Evolutionary conservation across 1,140 invertebrate species (phyloP).

Genomic region (Drosophila lowei): DNA sequence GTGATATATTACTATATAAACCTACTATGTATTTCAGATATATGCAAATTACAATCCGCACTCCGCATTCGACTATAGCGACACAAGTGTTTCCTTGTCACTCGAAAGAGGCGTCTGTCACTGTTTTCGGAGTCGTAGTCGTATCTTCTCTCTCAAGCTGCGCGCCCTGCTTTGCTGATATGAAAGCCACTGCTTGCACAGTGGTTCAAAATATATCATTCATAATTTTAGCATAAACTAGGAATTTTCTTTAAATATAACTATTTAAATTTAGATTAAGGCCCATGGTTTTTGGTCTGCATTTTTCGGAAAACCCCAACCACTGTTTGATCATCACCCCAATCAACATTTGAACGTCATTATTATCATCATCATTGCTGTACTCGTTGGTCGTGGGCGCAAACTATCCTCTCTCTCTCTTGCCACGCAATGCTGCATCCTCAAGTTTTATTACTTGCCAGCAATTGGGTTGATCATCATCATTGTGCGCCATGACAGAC

Average conservation of each 20-base stretch:
- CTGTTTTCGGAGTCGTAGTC: slow-evolving; percentile 20
- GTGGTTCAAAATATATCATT: slow-evolving; percentile 9
- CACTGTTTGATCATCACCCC: slow-evolving; percentile 28
- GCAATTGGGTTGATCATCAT: slow-evolving; percentile 75
- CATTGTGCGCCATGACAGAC: slow-evolving; percentile 55
- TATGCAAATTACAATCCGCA: slow-evolving; percentile 37
- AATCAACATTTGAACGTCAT: slow-evolving; percentile 33
- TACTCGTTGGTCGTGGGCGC: slow-evolving; percentile 59
- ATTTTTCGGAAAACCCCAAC: neutral
- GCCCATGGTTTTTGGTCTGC: no score
- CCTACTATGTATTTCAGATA: slow-evolving; percentile 15
- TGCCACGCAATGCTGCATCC: slow-evolving; percentile 74
- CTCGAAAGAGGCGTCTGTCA: slow-evolving; percentile 57
- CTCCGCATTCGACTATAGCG: slow-evolving; percentile 9
- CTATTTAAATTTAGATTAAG: neutral
- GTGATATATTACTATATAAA: no score
- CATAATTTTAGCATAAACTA: no score
- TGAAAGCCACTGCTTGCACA: slow-evolving; percentile 22
- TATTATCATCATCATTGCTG: slow-evolving; percentile 32
- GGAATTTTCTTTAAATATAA: no score
- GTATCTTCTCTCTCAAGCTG: slow-evolving; percentile 55
- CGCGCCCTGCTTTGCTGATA: slow-evolving; percentile 35
- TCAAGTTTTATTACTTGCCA: slow-evolving; percentile 61
- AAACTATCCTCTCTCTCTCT: slow-evolving; percentile 54
- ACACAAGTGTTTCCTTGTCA: slow-evolving; percentile 71